Percentiles rank a stretch among this genome's conserved stretches.
phyloP scores from a whole-genome alignment of 2,888 invertebrate genomes.

The Hypomecis punctinalis region DNA sequence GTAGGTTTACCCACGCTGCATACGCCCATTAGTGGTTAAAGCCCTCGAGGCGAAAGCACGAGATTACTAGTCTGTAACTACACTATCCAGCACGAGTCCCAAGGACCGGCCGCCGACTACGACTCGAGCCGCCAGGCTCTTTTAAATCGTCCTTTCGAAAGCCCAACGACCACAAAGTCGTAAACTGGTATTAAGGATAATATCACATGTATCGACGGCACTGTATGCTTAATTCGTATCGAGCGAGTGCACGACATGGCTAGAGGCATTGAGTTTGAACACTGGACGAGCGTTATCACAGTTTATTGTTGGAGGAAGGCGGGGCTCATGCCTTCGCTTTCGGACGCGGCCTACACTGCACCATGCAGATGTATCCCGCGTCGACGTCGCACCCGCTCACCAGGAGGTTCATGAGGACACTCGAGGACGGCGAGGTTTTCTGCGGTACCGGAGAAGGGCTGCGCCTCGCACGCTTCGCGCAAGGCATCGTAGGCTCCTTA shows the following conservation, averaged over 20 bases:
- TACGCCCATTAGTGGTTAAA: constrained; percentile 57
- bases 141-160: constrained; percentile 54
- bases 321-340: constrained; percentile 76
- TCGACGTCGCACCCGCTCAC: constrained; percentile 98
- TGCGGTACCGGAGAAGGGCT: constrained; percentile 69
- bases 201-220: constrained; percentile 78
- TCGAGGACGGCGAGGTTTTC: constrained; percentile 84
- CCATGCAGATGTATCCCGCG: constrained; percentile 95
- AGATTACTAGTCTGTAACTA: constrained; percentile 67
- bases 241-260: constrained; percentile 56
- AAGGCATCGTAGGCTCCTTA: constrained; percentile 70
- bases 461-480: constrained; percentile 72
- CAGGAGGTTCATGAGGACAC: constrained; percentile 97
- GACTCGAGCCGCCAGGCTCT: constrained; percentile 58
- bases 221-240: constrained; percentile 62
- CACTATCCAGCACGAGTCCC: constrained; percentile 57
- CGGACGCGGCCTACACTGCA: constrained; percentile 86
- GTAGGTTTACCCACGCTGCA: constrained; percentile 52
- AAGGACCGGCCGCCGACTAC: constrained; percentile 46
- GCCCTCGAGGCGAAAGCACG: constrained; percentile 61
- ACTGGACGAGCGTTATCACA: constrained; percentile 83
- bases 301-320: constrained; percentile 59
- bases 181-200: constrained; percentile 59
- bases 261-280: constrained; percentile 66
- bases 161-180: constrained; percentile 52